Evolutionary conservation across 2,888 invertebrate species (phyloP).

Genomic region (Phaonia tiefii): DNA sequence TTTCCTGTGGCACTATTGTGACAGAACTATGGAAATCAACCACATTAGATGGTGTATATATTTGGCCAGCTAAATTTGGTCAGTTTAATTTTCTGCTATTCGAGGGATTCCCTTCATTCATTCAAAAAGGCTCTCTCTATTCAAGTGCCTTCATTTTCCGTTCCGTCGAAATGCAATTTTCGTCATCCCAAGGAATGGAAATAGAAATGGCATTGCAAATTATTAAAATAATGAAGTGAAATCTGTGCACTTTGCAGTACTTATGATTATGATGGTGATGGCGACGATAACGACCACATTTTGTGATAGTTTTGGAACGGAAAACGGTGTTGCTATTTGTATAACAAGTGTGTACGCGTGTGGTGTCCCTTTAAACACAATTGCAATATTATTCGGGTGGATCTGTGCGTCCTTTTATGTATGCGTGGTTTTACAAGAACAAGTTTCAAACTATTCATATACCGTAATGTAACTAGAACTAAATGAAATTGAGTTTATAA

Average conservation of each 20-base stretch:
- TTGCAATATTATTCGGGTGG: neutral
- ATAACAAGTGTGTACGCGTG: neutral
- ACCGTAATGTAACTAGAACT: too few species aligned
- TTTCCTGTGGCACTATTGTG: too few species aligned
- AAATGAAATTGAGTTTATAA: conserved; percentile 53
- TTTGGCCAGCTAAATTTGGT: too few species aligned
- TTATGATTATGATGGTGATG: conserved; percentile 39
- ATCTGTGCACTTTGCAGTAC: conserved; percentile 58
- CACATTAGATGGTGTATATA: too few species aligned
- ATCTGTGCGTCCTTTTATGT: too few species aligned
- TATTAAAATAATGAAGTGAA: conserved; percentile 65
- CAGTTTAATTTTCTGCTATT: too few species aligned
- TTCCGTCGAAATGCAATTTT: conserved; percentile 56
- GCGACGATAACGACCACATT: neutral
- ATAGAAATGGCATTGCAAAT: conserved; percentile 64
- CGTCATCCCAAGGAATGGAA: conserved; percentile 54
- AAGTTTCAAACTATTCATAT: conserved; percentile 32
- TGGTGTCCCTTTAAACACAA: conserved; percentile 16
- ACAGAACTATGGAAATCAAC: too few species aligned
- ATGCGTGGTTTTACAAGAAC: conserved; percentile 48
- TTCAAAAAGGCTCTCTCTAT: too few species aligned
- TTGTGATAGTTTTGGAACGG: neutral
- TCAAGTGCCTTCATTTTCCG: too few species aligned
- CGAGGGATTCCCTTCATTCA: too few species aligned
- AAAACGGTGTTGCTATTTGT: neutral